Base-by-base conservation (phyloP, 2,113 vertebrate species). In the Zosterops borbonicus region DNA sequence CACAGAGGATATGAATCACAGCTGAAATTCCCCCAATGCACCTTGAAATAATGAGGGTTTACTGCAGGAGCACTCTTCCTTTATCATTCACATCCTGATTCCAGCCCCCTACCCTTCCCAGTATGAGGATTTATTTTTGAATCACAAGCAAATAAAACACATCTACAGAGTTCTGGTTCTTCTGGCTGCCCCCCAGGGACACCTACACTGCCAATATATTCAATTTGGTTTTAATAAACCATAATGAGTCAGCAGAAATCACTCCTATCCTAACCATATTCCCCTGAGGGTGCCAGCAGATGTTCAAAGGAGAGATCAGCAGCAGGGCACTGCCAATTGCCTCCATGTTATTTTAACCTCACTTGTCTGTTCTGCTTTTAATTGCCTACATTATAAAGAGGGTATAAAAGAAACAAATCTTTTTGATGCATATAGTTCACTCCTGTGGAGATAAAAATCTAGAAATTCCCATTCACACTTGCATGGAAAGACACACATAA, bases 171-270 rank as follows among this genome's bases (percentile, higher is more conserved):
- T 64, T 22, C 41, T 0, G 0, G 44, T 27, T 89, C 55, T 74
- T 59, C 69, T 71, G 67, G 79, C 47, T 52, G 53, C 28, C 81
- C 92, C 65, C 60, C 44, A 46, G 69, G n/a, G 93, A 78, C 41
- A 59, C 17, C 69, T 84, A 49, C 37, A 33, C 60, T 37, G 31
- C 53, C 83, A 58, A 44, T 90, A 92, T 59, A 90, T 69, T 87
- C 92, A 90, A 88, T 94, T 77, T 86, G n/a, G 90, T 78, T 60
- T 83, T 93, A 96, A 94, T 90, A 96, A 96, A 92, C 68, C 68
- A 81, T 70, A 77, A 83, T 89, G 85, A 95, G 67, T 95, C 94
- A 92, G 92, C 92, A 95, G 63, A 93, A 95, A 90, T 77, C 79
- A 59, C 19, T 86, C 33, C 50, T 59, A 59, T 39, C 67, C 33